A percentile compares a stretch with the other conserved stretches of the same genome.
phyloP scores from a whole-genome alignment of 2,113 vertebrate genomes.

The Leucopsar rothschildi region DNA sequence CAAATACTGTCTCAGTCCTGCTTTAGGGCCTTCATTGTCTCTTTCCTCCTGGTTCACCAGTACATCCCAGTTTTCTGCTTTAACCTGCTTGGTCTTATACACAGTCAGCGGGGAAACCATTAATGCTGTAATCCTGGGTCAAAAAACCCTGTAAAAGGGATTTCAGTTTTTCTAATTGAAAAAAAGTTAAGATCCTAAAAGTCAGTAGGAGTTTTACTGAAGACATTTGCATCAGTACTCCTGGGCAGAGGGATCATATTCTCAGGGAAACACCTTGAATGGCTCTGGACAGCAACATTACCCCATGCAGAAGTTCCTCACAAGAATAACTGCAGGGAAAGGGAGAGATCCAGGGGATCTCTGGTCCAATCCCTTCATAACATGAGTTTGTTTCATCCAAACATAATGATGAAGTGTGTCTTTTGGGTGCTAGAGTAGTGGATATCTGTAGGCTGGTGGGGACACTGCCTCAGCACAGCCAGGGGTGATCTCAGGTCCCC shows the following conservation, averaged over 20 bases:
- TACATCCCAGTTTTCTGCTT: background rate
- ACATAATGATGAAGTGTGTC: accelerated
- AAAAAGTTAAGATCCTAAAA: background rate
- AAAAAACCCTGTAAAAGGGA: background rate
- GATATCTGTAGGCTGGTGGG: background rate
- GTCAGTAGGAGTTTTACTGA: background rate
- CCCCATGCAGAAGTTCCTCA: background rate
- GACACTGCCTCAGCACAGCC: background rate
- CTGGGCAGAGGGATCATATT: background rate
- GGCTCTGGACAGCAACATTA: background rate
- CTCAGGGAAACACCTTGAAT: background rate
- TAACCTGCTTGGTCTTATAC: accelerated
- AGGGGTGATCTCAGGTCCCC: background rate
- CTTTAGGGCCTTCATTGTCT: background rate
- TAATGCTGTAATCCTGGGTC: background rate
- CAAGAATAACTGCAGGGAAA: background rate
- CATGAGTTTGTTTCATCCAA: background rate
- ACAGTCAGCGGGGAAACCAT: background rate
- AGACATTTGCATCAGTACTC: background rate
- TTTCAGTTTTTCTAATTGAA: too few species aligned
- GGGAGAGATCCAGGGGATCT: background rate
- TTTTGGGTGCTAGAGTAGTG: background rate
- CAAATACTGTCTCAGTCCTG: background rate
- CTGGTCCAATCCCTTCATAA: background rate
- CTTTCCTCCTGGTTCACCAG: background rate